Percentiles rank a stretch among this genome's conserved stretches.
phyloP scores from a whole-genome alignment of 2,888 invertebrate species.

The Amblyjoppa fuscipennis region DNA sequence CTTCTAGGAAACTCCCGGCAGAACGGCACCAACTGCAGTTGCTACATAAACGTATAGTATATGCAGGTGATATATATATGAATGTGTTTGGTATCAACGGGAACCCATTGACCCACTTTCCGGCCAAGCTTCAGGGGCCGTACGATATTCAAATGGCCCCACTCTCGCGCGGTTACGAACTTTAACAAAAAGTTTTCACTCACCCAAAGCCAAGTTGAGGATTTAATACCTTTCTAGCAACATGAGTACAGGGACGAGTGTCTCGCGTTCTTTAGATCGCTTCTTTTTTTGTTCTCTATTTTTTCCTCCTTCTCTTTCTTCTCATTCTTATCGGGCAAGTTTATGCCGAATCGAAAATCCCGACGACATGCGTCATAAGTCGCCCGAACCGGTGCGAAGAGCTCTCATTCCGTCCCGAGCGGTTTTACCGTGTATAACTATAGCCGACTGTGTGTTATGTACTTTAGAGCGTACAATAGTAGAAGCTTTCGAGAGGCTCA shows the following conservation, averaged over 20 bases:
- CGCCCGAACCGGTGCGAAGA: conserved; percentile 6
- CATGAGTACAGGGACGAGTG: not conserved
- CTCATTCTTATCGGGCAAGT: conserved; percentile 33
- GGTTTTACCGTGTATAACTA: not conserved
- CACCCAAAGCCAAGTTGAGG: conserved; percentile 24
- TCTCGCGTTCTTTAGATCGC: not conserved
- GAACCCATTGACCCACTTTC: conserved; percentile 51
- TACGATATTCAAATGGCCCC: conserved; percentile 39
- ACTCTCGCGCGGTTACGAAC: conserved; percentile 5
- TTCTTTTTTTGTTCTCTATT: not conserved
- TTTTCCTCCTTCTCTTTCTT: not conserved
- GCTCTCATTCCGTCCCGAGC: not conserved
- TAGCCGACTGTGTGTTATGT: not conserved
- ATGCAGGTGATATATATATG: not conserved
- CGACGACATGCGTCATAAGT: conserved; percentile 19
- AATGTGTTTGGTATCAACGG: conserved; percentile 25
- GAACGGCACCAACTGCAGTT: not conserved
- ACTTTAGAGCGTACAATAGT: not conserved
- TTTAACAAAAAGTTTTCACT: conserved; percentile 42
- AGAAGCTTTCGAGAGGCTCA: conserved; percentile 16
- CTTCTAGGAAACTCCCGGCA: not conserved
- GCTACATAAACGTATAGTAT: not conserved
- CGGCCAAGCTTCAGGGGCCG: not conserved
- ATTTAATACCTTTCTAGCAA: conserved; percentile 35
- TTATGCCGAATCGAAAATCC: conserved; percentile 48